A percentile compares a stretch with the other conserved stretches of the same genome.
These are phyloP conservation scores for Sesamia nonagrioides DNA, from an alignment of 1,140 invertebrate species.

Conservation along the genomic window DNA sequence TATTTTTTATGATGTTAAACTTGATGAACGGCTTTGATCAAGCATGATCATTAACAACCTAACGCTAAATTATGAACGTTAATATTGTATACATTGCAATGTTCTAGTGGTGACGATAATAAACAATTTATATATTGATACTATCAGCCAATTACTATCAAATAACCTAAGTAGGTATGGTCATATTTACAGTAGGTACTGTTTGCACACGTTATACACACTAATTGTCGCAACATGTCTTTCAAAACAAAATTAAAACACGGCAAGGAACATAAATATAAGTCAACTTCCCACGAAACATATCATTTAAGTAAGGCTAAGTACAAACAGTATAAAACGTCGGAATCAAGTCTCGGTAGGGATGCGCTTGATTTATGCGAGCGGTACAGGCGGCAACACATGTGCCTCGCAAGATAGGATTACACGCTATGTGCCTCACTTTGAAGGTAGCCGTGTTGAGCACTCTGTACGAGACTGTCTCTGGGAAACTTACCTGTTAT, in stretches of 20 bases:
- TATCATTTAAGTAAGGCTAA: slow-evolving; percentile 36
- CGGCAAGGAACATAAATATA: background rate
- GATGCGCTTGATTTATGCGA: slow-evolving; percentile 46
- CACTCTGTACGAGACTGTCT: slow-evolving; percentile 4
- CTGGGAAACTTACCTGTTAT: too few relatives aligned
- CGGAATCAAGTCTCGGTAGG: slow-evolving; percentile 29
- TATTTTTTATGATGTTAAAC: too few relatives aligned
- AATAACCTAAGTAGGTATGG: too few relatives aligned
- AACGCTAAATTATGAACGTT: too few relatives aligned
- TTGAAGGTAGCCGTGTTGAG: background rate
- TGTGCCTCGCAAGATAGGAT: slow-evolving; percentile 39
- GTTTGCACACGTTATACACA: too few relatives aligned
- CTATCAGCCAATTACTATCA: too few relatives aligned
- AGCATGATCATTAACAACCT: too few relatives aligned
- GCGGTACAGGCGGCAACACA: slow-evolving; percentile 42
- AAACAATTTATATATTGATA: too few relatives aligned
- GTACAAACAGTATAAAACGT: slow-evolving; percentile 38
- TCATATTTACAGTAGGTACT: too few relatives aligned
- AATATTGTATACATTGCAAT: too few relatives aligned
- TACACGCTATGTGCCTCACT: slow-evolving; percentile 32
- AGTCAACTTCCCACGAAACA: background rate
- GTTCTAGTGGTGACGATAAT: too few relatives aligned
- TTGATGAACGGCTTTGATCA: too few relatives aligned
- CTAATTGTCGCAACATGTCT: background rate
- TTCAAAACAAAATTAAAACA: background rate